phyloP scores from a whole-genome alignment of 2,888 invertebrate genomes.

The Melieria picta region DNA sequence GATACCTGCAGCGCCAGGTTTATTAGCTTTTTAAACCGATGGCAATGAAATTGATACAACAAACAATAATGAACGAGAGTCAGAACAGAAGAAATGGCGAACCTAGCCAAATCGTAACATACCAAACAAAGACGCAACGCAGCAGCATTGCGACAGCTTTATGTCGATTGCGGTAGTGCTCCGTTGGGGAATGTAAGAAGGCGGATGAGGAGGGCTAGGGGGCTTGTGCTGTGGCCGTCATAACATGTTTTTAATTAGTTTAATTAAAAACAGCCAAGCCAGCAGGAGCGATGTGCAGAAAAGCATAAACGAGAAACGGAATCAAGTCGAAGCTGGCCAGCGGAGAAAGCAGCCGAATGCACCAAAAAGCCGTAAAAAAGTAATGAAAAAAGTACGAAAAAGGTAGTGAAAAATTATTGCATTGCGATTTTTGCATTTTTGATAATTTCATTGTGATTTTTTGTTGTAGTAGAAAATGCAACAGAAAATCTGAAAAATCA shows the following conservation, averaged over 20 bases:
- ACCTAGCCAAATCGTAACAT: conserved; percentile 12
- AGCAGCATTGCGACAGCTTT: neutral
- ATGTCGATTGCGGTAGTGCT: neutral
- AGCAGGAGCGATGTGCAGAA: neutral
- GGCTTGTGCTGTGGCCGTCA: conserved; percentile 1
- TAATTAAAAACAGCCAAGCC: conserved; percentile 26
- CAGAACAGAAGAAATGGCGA: neutral
- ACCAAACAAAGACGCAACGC: neutral
- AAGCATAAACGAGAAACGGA: too few species aligned
- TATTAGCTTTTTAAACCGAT: conserved; percentile 28
- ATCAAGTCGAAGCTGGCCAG: too few species aligned
- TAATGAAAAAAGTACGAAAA: neutral
- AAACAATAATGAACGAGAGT: conserved; percentile 4
- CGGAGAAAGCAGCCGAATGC: too few species aligned
- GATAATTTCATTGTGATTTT: too few species aligned
- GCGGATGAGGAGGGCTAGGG: conserved; percentile 12
- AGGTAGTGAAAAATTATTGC: too few species aligned
- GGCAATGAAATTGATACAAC: conserved; percentile 23
- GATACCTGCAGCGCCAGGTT: conserved; percentile 9
- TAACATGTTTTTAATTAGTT: conserved; percentile 36
- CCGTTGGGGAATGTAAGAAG: neutral
- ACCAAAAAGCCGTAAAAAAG: neutral
- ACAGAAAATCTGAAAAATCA: too few species aligned
- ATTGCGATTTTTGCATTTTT: too few species aligned
- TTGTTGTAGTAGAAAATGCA: too few species aligned